Evolutionary conservation across 2,797 vertebrate genomes (phyloP).

Genomic region (Siniperca scherzeri): DNA sequence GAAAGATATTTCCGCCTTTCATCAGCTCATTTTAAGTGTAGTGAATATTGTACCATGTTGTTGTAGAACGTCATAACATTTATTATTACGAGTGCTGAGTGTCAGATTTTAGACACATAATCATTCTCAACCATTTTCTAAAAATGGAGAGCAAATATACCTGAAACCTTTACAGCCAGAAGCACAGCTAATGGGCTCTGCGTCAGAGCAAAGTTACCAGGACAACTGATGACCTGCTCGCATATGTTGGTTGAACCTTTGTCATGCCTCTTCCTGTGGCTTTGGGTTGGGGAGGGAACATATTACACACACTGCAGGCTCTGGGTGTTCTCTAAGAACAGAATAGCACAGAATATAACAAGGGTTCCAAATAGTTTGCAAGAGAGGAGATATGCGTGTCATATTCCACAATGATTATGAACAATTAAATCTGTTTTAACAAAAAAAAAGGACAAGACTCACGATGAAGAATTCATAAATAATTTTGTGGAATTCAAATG

Average conservation of each 20-base stretch:
- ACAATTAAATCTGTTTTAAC: neutral
- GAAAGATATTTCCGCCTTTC: neutral
- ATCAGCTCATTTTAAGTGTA: neutral
- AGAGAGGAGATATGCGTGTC: neutral
- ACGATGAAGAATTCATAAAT: neutral
- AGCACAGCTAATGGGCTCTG: slow-evolving; percentile 33
- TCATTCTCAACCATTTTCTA: slow-evolving; percentile 20
- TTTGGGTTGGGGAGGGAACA: slow-evolving; percentile 44
- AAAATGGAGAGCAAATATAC: slow-evolving; percentile 42
- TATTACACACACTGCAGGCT: slow-evolving; percentile 34
- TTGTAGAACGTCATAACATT: neutral
- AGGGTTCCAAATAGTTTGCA: neutral
- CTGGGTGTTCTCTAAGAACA: slow-evolving; percentile 26
- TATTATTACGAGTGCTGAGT: neutral
- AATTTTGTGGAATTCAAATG: neutral
- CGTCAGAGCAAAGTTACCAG: slow-evolving; percentile 40
- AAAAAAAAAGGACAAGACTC: neutral
- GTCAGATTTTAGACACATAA: neutral
- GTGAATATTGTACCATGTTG: neutral
- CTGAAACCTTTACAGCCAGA: slow-evolving; percentile 24
- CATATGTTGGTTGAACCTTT: slow-evolving; percentile 75
- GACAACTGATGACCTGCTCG: slow-evolving; percentile 70
- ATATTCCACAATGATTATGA: neutral
- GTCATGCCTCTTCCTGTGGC: slow-evolving; percentile 68
- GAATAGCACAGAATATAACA: slow-evolving; percentile 29